A percentile compares a stretch with the other conserved stretches of the same genome.
phyloP scores from a whole-genome alignment of 2,797 vertebrate species.

The Spizella passerina region DNA sequence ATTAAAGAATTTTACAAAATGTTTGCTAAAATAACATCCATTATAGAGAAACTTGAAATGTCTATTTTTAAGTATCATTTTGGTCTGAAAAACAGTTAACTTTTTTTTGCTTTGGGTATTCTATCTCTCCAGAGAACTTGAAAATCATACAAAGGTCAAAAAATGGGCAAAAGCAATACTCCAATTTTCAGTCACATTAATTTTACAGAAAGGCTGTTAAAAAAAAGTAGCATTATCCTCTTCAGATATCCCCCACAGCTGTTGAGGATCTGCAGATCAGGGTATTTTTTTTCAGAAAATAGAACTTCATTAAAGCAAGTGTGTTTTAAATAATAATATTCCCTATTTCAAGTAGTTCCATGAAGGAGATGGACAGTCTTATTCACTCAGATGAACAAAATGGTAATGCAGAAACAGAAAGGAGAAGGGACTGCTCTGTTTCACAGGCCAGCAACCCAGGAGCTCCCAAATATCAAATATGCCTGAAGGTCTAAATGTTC shows the following conservation, averaged over 20 bases:
- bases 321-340: neutral
- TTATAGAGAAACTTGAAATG: neutral
- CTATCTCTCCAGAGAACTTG: neutral
- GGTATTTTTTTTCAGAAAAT: neutral
- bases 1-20: neutral
- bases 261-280: neutral
- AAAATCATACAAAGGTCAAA: neutral
- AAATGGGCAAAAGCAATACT: neutral
- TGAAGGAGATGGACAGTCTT: neutral
- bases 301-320: neutral
- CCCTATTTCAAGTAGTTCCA: neutral
- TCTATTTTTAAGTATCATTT: neutral
- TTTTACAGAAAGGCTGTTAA: neutral
- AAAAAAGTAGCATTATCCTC: neutral
- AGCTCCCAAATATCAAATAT: neutral
- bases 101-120: neutral
- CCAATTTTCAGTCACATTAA: neutral
- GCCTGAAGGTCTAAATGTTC: neutral
- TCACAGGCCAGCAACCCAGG: neutral
- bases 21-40: neutral
- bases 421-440: neutral
- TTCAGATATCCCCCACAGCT: neutral
- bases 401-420: neutral
- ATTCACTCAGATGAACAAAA: neutral
- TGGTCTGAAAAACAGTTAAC: neutral